Base-by-base conservation (phyloP, 2,888 invertebrate genomes). In the Tryphoninae sp. region DNA sequence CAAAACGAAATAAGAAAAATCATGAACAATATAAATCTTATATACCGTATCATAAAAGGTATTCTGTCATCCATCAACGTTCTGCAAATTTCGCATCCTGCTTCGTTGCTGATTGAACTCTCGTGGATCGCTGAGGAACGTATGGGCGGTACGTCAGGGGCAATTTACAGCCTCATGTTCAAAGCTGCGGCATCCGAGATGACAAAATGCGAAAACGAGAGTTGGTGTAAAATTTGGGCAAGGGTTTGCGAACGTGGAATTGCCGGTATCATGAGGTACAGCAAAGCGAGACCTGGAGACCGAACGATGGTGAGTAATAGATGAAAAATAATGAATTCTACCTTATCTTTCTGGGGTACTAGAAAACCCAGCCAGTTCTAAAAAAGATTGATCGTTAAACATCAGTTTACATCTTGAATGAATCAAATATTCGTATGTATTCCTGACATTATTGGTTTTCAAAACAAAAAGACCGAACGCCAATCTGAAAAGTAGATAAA, bases 71-170 rank as follows among this genome's bases (percentile, higher is more conserved):
- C 84, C 13, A 33, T 90, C 19, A 81, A 86, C 8, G 79, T n/a
- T 2, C 78, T 91, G 2, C 74, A 85, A 4, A 55, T 87, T 2
- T 86, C 88, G n/a, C 86, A 92, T 84, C 93, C 93, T 0, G 92
- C 93, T 0, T 90, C 90, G 13, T 90, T 94, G 8, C 85, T 94
- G 23, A 92, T 92, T 89, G 92, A 93, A 67, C 86, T 94, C 40
- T 94, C 95, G 0, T 93, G 93, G 83, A 92, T 95, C 6, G 94
- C 95, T 0, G 96, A 96, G 89, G 93, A 93, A 19, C 92, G 93
- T 64, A 96, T 97, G 94, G 96, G 96, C 0, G 97, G 97, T 0
- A 95, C 96, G 0, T 95, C 96, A 0, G 97, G 97, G 0, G 97
- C 95, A 1, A 93, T 97, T 61, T 97, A 97, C 92, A 95, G 96